These are phyloP conservation scores for Empidonax alnorum DNA, from an alignment of 2,113 vertebrate species.

Conservation along the genomic window DNA sequence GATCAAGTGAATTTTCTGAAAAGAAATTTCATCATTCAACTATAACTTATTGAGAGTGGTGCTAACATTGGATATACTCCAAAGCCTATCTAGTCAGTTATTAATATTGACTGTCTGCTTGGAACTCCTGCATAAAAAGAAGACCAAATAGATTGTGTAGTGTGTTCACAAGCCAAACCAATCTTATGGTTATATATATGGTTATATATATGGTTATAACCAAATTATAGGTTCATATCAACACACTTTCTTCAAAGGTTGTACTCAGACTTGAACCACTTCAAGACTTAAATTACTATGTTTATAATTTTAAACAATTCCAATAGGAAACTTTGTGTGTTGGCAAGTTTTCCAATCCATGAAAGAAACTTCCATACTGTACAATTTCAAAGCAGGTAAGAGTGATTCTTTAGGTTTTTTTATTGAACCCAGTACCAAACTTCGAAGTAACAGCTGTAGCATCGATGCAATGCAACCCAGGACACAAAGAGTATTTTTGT, in stretches of 20 bases:
- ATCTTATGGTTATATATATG: neutral
- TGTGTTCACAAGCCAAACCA: neutral
- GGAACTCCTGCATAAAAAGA: neutral
- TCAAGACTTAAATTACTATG: neutral
- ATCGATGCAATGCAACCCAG: neutral
- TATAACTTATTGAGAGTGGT: neutral
- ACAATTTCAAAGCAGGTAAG: neutral
- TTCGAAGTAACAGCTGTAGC: slow-evolving; percentile 5
- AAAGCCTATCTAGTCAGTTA: neutral
- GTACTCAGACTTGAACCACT: neutral
- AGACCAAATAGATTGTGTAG: neutral
- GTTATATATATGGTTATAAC: too few relatives aligned
- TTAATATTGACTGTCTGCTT: neutral
- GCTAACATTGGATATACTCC: neutral
- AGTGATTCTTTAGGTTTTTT: neutral
- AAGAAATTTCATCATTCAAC: neutral
- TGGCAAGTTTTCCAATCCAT: slow-evolving; percentile 1
- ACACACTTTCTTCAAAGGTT: neutral
- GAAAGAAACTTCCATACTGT: neutral
- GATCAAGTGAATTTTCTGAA: neutral
- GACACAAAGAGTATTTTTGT: slow-evolving; percentile 17
- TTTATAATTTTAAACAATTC: neutral
- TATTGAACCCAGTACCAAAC: neutral
- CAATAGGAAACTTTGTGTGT: neutral
- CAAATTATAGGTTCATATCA: neutral